Evolutionary conservation across 2,113 vertebrate genomes (phyloP).

Genomic region (Cololabis saira): DNA sequence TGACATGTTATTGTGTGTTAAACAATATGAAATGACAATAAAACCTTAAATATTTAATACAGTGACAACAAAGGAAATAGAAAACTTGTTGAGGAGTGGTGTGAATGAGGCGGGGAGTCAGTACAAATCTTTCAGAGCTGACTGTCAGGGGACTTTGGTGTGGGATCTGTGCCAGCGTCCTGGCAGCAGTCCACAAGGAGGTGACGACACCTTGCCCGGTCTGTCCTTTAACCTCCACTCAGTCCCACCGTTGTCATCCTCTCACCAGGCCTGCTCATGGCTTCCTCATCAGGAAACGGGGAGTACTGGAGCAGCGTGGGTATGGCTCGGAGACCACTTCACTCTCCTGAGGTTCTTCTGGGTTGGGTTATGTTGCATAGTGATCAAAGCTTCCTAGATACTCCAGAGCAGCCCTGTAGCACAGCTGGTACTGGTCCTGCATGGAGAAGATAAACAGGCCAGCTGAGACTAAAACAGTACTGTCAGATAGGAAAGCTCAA

Average conservation of each 20-base stretch:
- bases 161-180: conserved; percentile 53
- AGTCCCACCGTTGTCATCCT: conserved; percentile 40
- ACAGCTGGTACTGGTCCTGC: conserved; percentile 99
- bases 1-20: too few relatives aligned
- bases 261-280: conserved; percentile 21
- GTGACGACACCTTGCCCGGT: conserved; percentile 61
- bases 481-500: too few relatives aligned
- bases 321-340: conserved; percentile 75
- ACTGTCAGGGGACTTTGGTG: conserved; percentile 37
- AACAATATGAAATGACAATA: too few relatives aligned
- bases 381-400: conserved; percentile 99
- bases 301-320: conserved; percentile 88
- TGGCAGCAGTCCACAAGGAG: conserved; percentile 47
- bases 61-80: too few relatives aligned
- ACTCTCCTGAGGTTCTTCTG: conserved; percentile 56
- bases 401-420: conserved; percentile 96
- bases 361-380: conserved; percentile 97
- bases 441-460: not conserved
- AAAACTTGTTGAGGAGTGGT: conserved; percentile 9
- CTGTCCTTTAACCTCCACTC: conserved; percentile 56
- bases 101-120: conserved; percentile 37
- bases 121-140: conserved; percentile 24
- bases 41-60: too few relatives aligned
- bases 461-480: not conserved
- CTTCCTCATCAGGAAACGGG: conserved; percentile 69